Base-by-base conservation (phyloP, 2,888 invertebrate species). In the Melieria crassipennis region DNA sequence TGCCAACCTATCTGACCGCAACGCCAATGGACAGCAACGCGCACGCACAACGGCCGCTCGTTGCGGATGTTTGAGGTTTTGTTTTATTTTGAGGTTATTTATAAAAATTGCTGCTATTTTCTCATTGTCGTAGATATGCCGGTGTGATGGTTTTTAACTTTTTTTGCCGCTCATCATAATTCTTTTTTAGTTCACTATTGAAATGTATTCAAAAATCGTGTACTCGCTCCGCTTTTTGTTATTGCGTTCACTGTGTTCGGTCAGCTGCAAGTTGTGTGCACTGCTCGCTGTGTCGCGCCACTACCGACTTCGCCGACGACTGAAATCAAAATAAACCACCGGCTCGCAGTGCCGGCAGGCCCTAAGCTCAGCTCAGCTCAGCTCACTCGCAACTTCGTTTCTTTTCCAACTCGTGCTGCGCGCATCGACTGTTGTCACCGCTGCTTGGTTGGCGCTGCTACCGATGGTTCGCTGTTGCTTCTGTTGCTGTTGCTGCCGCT, bases 311-410 rank as follows among this genome's bases (percentile, higher is more conserved):
- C 70, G 68, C 70, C 73, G 73, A 61, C 73, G 46, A 42, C 47
- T 61, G 65, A 73, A 70, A 30, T 58, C 62, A 57, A 68, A 73
- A 73, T 73, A 70, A 73, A 73, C 70, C 30, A 2, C 43, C 58
- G 61, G 52, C 55, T 42, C 47, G 43, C 13, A 42, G 11, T 66
- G 62, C 9, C 69, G 69, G 11, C 63, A 10, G 48, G 46, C 57
- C n/a, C 60, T 55, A 64, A 58, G 71, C 67, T 64, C 11, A 57
- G 45, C 45, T 64, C 11, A 57, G 45, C 45, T 13, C 52, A 52
- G 52, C 13, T n/a, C 52, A 7, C 13, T 13, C 10, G 11, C 9
- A 13, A 30, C 46, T 46, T 7, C 11, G 10, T 10, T 30, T 30
- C 30, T 30, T 30, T 30, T 30, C 30, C 30, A 30, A 30, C 30